phyloP scores from a whole-genome alignment of 2,113 vertebrate genomes.

The Phylloscopus trochilus region DNA sequence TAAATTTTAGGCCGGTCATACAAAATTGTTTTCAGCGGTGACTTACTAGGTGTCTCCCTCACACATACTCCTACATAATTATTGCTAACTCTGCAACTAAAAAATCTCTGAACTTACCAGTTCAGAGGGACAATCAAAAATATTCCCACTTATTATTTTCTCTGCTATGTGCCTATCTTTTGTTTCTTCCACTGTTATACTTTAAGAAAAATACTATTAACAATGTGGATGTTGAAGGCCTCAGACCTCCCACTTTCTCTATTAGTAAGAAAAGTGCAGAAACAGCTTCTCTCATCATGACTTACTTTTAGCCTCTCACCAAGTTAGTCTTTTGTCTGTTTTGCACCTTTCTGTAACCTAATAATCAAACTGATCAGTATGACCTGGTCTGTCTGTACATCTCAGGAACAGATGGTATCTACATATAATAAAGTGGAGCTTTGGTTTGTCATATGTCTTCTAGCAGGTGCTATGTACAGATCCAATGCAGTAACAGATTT shows the following conservation, averaged over 20 bases:
- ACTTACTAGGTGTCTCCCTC: not conserved
- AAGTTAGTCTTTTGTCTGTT: not conserved
- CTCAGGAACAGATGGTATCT: not conserved
- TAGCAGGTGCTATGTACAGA: not conserved
- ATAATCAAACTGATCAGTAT: not conserved
- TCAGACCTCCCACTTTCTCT: not conserved
- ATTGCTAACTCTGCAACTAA: not conserved
- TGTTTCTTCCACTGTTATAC: not conserved
- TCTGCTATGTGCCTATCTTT: not conserved
- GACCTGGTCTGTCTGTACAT: not conserved
- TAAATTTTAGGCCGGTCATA: not conserved
- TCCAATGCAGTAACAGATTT: not conserved
- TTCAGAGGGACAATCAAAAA: not conserved
- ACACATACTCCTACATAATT: not conserved
- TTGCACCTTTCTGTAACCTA: not conserved
- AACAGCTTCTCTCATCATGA: not conserved
- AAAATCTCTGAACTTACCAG: not conserved
- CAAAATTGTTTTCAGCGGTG: not conserved
- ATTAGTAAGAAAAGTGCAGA: not conserved
- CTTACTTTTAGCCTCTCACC: not conserved
- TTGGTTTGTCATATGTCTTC: not conserved
- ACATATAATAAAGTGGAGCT: not conserved
- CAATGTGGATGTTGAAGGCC: not conserved
- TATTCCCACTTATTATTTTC: not conserved
- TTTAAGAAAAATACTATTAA: not conserved